These are phyloP conservation scores for Carpatolechia fugitivella DNA, from an alignment of 2,888 invertebrate genomes.

Conservation along the genomic window DNA sequence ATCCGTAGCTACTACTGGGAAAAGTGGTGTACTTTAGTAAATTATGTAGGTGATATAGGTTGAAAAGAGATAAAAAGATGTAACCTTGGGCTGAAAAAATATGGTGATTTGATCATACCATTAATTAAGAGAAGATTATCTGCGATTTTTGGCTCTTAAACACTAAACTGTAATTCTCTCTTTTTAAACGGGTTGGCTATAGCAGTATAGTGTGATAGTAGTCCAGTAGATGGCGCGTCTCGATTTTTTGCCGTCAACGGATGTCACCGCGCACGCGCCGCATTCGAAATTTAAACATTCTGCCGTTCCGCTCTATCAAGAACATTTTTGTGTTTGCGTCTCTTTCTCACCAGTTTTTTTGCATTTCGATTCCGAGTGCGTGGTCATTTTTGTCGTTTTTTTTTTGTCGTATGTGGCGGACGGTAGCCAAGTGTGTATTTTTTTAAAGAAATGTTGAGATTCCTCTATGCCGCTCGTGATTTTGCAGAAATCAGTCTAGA, in stretches of 20 bases:
- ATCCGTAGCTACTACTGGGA: too few species aligned
- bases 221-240: slow-evolving; percentile 62
- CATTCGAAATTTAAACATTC: slow-evolving; percentile 72
- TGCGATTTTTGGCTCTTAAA: too few species aligned
- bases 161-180: too few species aligned
- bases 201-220: slow-evolving; percentile 29
- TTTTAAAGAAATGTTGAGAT: slow-evolving; percentile 12
- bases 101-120: too few species aligned
- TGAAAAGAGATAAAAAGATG: too few species aligned
- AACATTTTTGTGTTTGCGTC: slow-evolving; percentile 43
- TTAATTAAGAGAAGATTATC: too few species aligned
- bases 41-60: too few species aligned
- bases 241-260: slow-evolving; percentile 69
- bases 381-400: slow-evolving; percentile 72
- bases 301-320: slow-evolving; percentile 53
- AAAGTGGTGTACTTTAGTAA: too few species aligned
- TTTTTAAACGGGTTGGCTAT: neutral
- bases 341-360: slow-evolving; percentile 68
- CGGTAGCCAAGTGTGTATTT: slow-evolving; percentile 3
- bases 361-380: slow-evolving; percentile 76
- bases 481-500: neutral
- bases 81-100: too few species aligned
- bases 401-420: slow-evolving; percentile 33
- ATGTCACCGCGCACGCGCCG: slow-evolving; percentile 75
- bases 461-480: neutral